Conservation (phyloP, 2,113 vertebrate genomes). For the Myocastor coypus region DNA sequence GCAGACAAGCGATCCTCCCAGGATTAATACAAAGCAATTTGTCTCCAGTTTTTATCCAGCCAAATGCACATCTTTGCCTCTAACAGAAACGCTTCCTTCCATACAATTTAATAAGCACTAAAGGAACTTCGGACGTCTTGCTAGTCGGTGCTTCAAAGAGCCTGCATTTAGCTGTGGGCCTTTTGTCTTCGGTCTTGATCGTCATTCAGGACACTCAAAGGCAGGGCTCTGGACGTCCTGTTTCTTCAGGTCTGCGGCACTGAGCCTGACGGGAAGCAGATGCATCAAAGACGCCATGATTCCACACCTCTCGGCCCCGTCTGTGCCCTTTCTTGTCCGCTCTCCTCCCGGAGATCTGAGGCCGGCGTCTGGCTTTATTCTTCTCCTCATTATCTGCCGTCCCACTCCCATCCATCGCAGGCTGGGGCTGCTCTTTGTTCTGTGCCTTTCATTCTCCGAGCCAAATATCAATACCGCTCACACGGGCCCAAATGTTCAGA, state of each 20-base stretch:
- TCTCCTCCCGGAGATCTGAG: constrained; percentile 81
- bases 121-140: neutral
- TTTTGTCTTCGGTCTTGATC: constrained; percentile 23
- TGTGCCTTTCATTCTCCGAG: constrained; percentile 79
- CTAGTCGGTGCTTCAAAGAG: neutral
- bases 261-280: constrained; percentile 45
- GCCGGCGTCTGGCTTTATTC: constrained; percentile 55
- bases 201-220: constrained; percentile 13
- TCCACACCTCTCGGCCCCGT: constrained; percentile 72
- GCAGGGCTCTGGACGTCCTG: constrained; percentile 40
- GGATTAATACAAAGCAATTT: constrained; percentile 5
- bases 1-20: neutral
- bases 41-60: constrained; percentile 16
- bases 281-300: constrained; percentile 80
- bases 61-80: neutral
- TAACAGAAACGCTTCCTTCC: neutral
- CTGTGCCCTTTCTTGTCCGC: constrained; percentile 76
- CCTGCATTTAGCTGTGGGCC: neutral
- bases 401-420: constrained; percentile 56
- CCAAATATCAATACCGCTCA: constrained; percentile 70
- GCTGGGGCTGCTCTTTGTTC: constrained; percentile 78
- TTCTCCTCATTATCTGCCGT: constrained; percentile 79
- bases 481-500: constrained; percentile 63
- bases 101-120: neutral
- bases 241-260: constrained; percentile 34